Base-by-base conservation (phyloP, 1,140 invertebrate species). In the Dendrolimus punctatus region DNA sequence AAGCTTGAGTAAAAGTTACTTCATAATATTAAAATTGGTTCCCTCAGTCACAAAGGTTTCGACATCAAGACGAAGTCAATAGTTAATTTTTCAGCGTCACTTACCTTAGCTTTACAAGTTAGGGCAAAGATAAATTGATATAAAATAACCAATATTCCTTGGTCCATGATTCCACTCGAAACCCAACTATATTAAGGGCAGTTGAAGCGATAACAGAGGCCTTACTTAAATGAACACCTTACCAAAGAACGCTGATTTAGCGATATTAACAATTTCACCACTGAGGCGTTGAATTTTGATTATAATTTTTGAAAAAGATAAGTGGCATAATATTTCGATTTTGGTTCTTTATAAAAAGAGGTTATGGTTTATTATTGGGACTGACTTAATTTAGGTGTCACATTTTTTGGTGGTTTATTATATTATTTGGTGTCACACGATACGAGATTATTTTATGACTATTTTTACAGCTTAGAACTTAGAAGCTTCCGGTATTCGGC, bases 1-100 rank as follows among this genome's bases (percentile, higher is more conserved):
- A 23, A 23, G 23, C 23, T 23, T 23, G 23, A 23, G 23, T 23
- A 23, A 23, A 23, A 23, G 23, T 23, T 23, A 23, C 23, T 42
- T n/a, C 23, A 45, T 45, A 6, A n/a, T 6, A 45, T 9, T 9
- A 45, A n/a, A 7, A 42, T 42, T n/a, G 43, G 6, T 45, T n/a
- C 43, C 43, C 43, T 45, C 23, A 45, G 39, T 43, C 46, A 54
- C 39, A 54, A 51, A 40, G 37, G 39, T 46, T 10, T 46, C 40
- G 39, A 49, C 46, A 45, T 43, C n/a, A 51, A 10, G 40, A 6
- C 23, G 40, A 36, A 46, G 40, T 51, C 55, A 48, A 48, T 52
- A 52, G 49, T 57, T 51, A 57, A 57, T 57, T 57, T 52, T 52
- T 57, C 55, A 57, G 44, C 55, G 55, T 57, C 55, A 57, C 50